Evolutionary conservation across 2,888 invertebrate species (phyloP), one percentile per base, ranked within the genome.

Genomic region (Drosophila subquinaria): DNA sequence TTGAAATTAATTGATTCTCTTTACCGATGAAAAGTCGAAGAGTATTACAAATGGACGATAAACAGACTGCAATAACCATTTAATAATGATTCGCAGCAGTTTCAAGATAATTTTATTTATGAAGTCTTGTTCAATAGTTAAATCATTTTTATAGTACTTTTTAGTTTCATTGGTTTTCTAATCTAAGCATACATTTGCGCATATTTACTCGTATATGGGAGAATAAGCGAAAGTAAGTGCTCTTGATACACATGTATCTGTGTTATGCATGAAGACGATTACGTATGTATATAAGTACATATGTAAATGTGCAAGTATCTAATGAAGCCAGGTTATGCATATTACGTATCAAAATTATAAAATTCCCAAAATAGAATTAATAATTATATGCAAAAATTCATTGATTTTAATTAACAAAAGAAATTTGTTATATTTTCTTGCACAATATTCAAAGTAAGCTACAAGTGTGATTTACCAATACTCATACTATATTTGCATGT

Each of bases 381-480:
- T 20, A 35, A 13, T n/a, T n/a, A n/a, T 13, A n/a, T 35, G 35
- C 35, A 51, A 20, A 35, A 11, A 33, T 50, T 50, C 30, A 50
- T n/a, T 33, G 10, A 27, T 11, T 13, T 20, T 4, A 35, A 20
- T n/a, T 20, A 4, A 20, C 35, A 35, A 35, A 51, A 13, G 13
- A 20, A 20, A 42, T 74, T 30, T 20, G 51, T 57, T 33, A 30
- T 35, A 0, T 45, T 35, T 48, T 40, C 27, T 42, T 43, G 38
- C 10, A 52, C 23, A 38, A 13, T 43, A 27, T 35, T 35, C 4
- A 52, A 30, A 23, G 8, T 33, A 51, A 67, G 75, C 66, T 40
- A 70, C 72, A 70, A 70, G 63, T 64, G 56, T 36, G 62, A 63
- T 69, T 82, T 60, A 51, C 64, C 64, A 69, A 66, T 69, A 64